Percentiles rank a stretch among this genome's conserved stretches.
These are phyloP conservation scores for Sipha flava DNA, from an alignment of 1,140 invertebrate genomes.

Conservation along the genomic window DNA sequence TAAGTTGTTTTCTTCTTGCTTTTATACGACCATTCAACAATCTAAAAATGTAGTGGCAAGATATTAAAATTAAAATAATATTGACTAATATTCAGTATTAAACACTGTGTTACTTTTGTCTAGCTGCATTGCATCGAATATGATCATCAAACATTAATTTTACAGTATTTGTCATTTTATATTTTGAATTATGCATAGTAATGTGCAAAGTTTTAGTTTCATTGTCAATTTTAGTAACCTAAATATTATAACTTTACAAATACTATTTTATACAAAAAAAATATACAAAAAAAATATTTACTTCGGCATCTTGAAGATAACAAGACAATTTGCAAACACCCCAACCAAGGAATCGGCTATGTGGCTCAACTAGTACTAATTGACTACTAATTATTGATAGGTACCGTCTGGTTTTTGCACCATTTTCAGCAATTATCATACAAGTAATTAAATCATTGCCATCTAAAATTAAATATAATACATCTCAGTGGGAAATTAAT, in stretches of 20 bases:
- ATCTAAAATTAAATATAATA: neutral
- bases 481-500: too few species aligned
- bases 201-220: conserved; percentile 93
- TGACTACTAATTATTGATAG: conserved; percentile 87
- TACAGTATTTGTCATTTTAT: conserved; percentile 64
- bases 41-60: conserved; percentile 45
- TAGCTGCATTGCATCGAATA: conserved; percentile 93
- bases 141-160: conserved; percentile 98
- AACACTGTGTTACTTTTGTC: conserved; percentile 59
- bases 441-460: conserved; percentile 94
- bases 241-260: conserved; percentile 17
- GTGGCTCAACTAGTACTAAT: conserved; percentile 93
- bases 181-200: conserved; percentile 78
- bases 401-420: conserved; percentile 80
- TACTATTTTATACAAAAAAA: neutral
- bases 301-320: conserved; percentile 74
- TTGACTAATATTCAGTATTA: neutral
- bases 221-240: conserved; percentile 79
- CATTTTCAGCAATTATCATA: conserved; percentile 82
- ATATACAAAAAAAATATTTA: conserved; percentile 37
- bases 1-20: conserved; percentile 92
- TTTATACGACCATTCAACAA: conserved; percentile 79
- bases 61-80: neutral
- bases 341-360: conserved; percentile 86
- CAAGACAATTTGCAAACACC: conserved; percentile 91